phyloP scores from a whole-genome alignment of 2,797 vertebrate species.

The Sphaeramia orbicularis region DNA sequence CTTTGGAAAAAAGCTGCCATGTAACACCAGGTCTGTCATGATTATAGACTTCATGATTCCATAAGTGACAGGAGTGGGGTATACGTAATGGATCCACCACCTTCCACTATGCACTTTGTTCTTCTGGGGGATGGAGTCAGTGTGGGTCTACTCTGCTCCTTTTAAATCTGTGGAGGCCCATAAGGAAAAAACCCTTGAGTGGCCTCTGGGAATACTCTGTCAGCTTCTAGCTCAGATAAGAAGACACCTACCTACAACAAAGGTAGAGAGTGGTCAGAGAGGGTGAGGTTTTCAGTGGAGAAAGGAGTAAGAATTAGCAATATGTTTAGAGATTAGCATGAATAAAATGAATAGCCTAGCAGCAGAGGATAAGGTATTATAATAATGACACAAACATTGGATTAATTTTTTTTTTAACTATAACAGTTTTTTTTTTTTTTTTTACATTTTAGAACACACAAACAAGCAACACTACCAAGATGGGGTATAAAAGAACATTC shows the following conservation, averaged over 20 bases:
- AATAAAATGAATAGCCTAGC: background rate
- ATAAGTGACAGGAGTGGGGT: slow-evolving; percentile 38
- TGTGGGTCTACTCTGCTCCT: slow-evolving; percentile 59
- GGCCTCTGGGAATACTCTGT: slow-evolving; percentile 69
- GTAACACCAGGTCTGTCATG: slow-evolving; percentile 25
- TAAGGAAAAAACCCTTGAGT: slow-evolving; percentile 53
- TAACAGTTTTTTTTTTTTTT: too few relatives aligned
- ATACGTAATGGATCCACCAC: slow-evolving; percentile 49
- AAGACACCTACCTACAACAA: slow-evolving; percentile 55
- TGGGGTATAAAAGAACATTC: slow-evolving; percentile 46
- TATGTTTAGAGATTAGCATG: slow-evolving; percentile 4
- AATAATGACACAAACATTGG: slow-evolving; percentile 9
- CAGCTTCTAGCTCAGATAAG: slow-evolving; percentile 64
- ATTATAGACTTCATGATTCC: slow-evolving; percentile 37
- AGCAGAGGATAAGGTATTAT: too few relatives aligned
- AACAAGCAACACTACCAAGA: slow-evolving; percentile 27
- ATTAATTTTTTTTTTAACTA: too few relatives aligned
- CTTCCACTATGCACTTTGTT: slow-evolving; percentile 46
- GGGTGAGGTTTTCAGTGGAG: slow-evolving; percentile 22
- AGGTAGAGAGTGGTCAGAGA: slow-evolving; percentile 45
- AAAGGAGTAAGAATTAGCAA: background rate
- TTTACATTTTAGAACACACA: background rate
- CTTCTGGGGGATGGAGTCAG: slow-evolving; percentile 62
- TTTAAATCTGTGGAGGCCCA: slow-evolving; percentile 67
- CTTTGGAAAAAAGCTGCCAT: slow-evolving; percentile 1